phyloP scores from a whole-genome alignment of 2,797 vertebrate genomes.

The Galagoides demidoff region DNA sequence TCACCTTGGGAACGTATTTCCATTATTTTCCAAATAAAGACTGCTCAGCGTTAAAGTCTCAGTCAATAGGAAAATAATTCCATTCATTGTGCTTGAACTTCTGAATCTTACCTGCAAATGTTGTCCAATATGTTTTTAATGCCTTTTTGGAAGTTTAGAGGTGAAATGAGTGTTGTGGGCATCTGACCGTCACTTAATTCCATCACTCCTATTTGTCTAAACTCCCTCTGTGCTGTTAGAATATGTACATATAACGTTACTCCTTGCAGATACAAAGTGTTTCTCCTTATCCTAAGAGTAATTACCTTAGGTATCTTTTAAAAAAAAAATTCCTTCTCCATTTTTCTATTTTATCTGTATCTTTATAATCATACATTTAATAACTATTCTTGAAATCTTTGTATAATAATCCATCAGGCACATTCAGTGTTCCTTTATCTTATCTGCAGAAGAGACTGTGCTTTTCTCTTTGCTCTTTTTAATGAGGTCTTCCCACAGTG shows the following conservation, averaged over 20 bases:
- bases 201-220: neutral
- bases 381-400: conserved; percentile 49
- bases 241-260: neutral
- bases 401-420: neutral
- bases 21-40: conserved; percentile 64
- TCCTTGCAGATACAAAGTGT: neutral
- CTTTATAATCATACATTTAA: conserved; percentile 65
- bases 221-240: neutral
- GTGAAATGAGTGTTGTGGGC: neutral
- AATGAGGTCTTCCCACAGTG: neutral
- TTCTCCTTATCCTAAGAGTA: neutral
- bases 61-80: conserved; percentile 59
- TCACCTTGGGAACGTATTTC: conserved; percentile 58
- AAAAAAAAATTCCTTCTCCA: neutral
- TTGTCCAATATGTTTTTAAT: neutral
- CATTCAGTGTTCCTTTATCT: conserved; percentile 44
- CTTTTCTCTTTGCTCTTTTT: conserved; percentile 52
- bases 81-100: conserved; percentile 48
- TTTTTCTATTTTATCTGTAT: conserved; percentile 49
- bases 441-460: neutral
- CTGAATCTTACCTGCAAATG: conserved; percentile 26
- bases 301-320: conserved; percentile 48
- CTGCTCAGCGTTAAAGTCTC: conserved; percentile 50
- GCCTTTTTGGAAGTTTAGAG: conserved; percentile 8
- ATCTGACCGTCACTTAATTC: neutral